These are phyloP conservation scores for Dendrocincla fuliginosa DNA, from an alignment of 2,797 vertebrate genomes.

Conservation along the genomic window DNA sequence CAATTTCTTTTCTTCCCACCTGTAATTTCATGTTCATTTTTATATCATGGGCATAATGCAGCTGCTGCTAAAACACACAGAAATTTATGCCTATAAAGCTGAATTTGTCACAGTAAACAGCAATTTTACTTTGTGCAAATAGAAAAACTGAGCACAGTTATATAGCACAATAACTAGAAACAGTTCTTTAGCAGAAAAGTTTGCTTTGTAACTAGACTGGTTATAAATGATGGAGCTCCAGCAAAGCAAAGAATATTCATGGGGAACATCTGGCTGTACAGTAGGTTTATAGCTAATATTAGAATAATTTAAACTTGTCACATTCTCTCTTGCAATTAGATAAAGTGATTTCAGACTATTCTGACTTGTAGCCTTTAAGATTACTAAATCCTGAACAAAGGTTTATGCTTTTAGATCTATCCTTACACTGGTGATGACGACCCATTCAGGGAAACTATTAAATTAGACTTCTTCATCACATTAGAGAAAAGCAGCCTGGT, in stretches of 20 bases:
- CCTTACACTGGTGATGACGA: neutral
- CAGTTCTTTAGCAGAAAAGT: neutral
- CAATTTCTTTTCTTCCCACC: neutral
- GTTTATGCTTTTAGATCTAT: neutral
- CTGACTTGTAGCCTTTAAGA: neutral
- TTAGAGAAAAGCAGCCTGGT: neutral
- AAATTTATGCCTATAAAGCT: constrained; percentile 7
- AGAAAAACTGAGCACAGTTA: neutral
- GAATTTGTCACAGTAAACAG: constrained; percentile 6
- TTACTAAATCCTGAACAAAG: neutral
- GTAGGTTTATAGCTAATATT: neutral
- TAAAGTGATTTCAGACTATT: neutral
- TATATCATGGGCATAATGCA: neutral
- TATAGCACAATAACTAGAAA: neutral
- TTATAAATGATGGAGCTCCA: neutral
- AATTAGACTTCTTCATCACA: neutral
- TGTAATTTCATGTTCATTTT: constrained; percentile 33
- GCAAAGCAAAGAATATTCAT: neutral
- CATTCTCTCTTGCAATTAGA: neutral
- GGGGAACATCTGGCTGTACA: neutral
- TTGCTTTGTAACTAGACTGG: neutral
- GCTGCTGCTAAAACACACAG: neutral
- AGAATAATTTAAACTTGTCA: neutral
- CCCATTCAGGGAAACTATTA: neutral
- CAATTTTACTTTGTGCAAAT: neutral